Percentiles rank a stretch among this genome's conserved stretches.
These are phyloP conservation scores for Ladona fulva DNA, from an alignment of 1,140 invertebrate genomes.

Conservation along the genomic window DNA sequence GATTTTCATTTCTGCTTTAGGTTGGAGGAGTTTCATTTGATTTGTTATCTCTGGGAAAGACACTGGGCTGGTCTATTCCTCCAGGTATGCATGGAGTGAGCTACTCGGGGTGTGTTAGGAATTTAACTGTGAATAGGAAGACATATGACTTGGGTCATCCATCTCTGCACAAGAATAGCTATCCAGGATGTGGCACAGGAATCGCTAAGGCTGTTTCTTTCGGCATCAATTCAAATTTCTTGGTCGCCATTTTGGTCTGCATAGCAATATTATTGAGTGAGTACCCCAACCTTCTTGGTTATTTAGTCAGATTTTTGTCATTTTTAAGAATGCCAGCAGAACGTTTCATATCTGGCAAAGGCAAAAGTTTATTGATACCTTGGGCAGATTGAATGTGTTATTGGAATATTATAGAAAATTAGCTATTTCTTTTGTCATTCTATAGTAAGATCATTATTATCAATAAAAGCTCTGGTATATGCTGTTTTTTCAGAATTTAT, in stretches of 20 bases:
- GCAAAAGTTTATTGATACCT: too few relatives aligned
- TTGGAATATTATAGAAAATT: too few relatives aligned
- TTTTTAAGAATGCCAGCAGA: too few relatives aligned
- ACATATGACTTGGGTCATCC: conserved; percentile 63
- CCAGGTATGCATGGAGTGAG: conserved; percentile 46
- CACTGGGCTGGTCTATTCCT: conserved; percentile 52
- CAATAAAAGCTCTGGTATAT: too few relatives aligned
- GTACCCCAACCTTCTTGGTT: conserved; percentile 27
- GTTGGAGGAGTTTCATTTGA: conserved; percentile 68
- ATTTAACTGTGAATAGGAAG: conserved; percentile 69
- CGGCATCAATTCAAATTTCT: conserved; percentile 71
- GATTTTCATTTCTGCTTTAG: not conserved
- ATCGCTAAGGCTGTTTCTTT: conserved; percentile 64
- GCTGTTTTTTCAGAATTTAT: too few relatives aligned
- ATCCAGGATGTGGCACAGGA: conserved; percentile 57
- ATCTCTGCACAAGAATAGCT: conserved; percentile 51
- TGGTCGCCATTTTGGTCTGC: conserved; percentile 74
- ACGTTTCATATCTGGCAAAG: too few relatives aligned
- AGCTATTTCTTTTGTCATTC: too few relatives aligned
- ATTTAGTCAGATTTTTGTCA: too few relatives aligned
- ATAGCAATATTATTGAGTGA: conserved; percentile 63
- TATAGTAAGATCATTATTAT: too few relatives aligned
- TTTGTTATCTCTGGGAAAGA: conserved; percentile 44
- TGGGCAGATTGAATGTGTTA: too few relatives aligned
- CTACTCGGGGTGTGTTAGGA: conserved; percentile 78